Evolutionary conservation across 2,797 vertebrate species (phyloP).

Genomic region (Enoplosus armatus): DNA sequence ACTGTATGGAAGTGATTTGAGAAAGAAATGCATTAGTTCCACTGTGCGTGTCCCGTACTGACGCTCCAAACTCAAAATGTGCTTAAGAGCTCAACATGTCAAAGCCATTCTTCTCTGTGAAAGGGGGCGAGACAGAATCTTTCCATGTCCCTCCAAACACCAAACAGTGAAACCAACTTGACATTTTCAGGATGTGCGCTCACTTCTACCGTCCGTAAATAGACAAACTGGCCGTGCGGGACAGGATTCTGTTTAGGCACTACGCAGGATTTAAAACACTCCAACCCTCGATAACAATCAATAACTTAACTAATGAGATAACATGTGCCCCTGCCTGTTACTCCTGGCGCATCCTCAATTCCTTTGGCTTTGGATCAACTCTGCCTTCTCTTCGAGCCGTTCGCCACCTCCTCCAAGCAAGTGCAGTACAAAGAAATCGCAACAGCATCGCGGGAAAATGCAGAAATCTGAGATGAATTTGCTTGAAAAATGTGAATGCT

Average conservation of each 20-base stretch:
- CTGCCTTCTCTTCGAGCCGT: too few species aligned
- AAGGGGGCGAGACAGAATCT: slow-evolving; percentile 26
- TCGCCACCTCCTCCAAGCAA: too few species aligned
- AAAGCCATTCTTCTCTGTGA: slow-evolving; percentile 40
- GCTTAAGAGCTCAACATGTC: slow-evolving; percentile 77
- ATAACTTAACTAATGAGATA: background rate
- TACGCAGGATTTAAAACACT: slow-evolving; percentile 10
- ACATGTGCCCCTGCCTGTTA: background rate
- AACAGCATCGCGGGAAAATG: too few species aligned
- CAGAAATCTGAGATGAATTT: too few species aligned
- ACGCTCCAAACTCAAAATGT: slow-evolving; percentile 68
- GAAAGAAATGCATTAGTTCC: slow-evolving; percentile 79
- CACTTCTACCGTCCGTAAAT: slow-evolving; percentile 12
- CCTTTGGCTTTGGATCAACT: too few species aligned
- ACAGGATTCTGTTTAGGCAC: slow-evolving; percentile 20
- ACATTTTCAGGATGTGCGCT: slow-evolving; percentile 22
- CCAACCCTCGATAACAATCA: background rate
- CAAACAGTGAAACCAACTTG: slow-evolving; percentile 26
- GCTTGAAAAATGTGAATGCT: too few species aligned
- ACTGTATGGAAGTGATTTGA: slow-evolving; percentile 78
- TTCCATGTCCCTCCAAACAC: slow-evolving; percentile 24
- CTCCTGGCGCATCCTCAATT: too few species aligned
- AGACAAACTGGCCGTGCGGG: slow-evolving; percentile 9
- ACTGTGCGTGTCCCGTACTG: slow-evolving; percentile 63
- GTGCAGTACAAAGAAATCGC: too few species aligned